Percentiles rank a stretch among this genome's conserved stretches.
Evolutionary conservation across 2,888 invertebrate species (phyloP).

Genomic region (Hecatera dysodea): DNA sequence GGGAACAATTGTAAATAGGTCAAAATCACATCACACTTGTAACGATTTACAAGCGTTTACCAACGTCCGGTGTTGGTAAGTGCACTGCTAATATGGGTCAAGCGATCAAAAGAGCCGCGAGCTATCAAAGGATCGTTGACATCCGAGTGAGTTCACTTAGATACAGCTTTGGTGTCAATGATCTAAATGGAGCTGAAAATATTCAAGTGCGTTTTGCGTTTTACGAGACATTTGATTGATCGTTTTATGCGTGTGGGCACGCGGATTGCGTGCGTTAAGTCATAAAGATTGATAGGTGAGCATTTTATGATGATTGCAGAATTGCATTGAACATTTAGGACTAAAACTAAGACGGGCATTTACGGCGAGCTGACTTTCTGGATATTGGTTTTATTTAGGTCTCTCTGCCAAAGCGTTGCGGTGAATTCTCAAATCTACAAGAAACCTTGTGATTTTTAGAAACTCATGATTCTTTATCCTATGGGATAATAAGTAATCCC

Average conservation of each 20-base stretch:
- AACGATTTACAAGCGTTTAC: constrained; percentile 69
- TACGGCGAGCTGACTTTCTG: neutral
- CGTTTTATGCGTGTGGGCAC: constrained; percentile 33
- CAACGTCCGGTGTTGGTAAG: constrained; percentile 74
- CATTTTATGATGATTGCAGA: neutral
- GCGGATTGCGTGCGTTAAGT: constrained; percentile 27
- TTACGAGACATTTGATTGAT: constrained; percentile 45
- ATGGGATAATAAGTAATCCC: too few relatives aligned
- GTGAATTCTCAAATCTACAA: neutral
- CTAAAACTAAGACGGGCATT: neutral
- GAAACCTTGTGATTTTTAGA: neutral
- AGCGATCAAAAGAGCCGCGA: constrained; percentile 81
- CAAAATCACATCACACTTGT: constrained; percentile 68
- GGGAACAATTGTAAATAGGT: constrained; percentile 60
- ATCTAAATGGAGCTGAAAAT: constrained; percentile 61
- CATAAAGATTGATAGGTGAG: constrained; percentile 30
- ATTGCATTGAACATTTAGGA: neutral
- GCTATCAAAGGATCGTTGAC: constrained; percentile 78
- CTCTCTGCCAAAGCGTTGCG: too few relatives aligned
- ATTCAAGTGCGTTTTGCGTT: constrained; percentile 40
- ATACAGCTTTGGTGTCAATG: constrained; percentile 75
- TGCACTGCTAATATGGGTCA: constrained; percentile 80
- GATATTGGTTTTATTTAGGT: too few relatives aligned
- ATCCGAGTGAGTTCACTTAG: constrained; percentile 67
- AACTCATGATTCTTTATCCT: neutral